Evolutionary conservation across 2,113 vertebrate species (phyloP).

Genomic region (Crotalus viridis): DNA sequence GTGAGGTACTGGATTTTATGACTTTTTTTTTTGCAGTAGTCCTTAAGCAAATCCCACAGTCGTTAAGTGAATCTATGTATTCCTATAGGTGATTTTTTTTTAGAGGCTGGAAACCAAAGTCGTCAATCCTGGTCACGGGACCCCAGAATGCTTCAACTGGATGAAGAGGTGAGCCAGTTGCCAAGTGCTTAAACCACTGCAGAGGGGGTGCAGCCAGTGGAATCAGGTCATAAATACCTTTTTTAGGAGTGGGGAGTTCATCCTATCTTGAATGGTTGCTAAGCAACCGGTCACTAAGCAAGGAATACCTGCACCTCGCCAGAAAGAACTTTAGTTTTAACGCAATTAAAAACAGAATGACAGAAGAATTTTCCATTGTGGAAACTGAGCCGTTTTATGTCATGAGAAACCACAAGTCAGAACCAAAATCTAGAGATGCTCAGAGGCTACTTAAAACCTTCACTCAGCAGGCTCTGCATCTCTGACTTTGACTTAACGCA

Average conservation of each 20-base stretch:
- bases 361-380: not conserved
- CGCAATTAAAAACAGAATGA: not conserved
- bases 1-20: too few species aligned
- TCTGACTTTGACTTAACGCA: not conserved
- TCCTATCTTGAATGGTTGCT: not conserved
- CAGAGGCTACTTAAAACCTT: not conserved
- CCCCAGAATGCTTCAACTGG: not conserved
- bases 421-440: not conserved
- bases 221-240: not conserved
- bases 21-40: too few species aligned
- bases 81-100: too few species aligned
- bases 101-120: not conserved
- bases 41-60: too few species aligned
- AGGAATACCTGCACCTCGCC: not conserved
- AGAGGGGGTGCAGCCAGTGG: not conserved
- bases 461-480: not conserved
- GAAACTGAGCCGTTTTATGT: not conserved
- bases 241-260: not conserved
- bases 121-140: not conserved
- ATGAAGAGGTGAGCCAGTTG: not conserved
- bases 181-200: not conserved
- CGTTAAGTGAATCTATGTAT: too few species aligned
- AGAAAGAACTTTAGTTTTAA: not conserved
- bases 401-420: not conserved
- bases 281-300: not conserved